Evolutionary conservation across 2,888 invertebrate genomes (phyloP).

Genomic region (Melinaea menophilus): DNA sequence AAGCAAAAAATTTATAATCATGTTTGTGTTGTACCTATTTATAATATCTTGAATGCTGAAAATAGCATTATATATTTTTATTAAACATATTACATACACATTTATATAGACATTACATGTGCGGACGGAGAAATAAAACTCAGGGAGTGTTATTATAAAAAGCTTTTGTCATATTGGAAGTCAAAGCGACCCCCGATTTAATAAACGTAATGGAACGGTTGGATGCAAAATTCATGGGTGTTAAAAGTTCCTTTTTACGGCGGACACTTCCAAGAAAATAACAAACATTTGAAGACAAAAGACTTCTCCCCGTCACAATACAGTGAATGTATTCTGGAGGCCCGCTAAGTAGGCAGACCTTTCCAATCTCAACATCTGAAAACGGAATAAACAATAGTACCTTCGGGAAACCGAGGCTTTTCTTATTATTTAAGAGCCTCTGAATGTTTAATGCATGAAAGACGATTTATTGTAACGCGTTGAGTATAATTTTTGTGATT

Average conservation of each 20-base stretch:
- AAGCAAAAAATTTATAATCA: too few relatives aligned
- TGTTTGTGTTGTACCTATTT: too few relatives aligned
- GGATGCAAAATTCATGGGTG: constrained; percentile 65
- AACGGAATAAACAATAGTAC: constrained; percentile 70
- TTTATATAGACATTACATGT: too few relatives aligned
- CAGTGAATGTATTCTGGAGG: constrained; percentile 58
- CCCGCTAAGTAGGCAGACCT: constrained; percentile 67
- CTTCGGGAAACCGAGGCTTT: constrained; percentile 56
- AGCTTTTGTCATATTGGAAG: constrained; percentile 9
- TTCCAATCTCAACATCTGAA: constrained; percentile 71
- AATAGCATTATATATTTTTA: too few relatives aligned
- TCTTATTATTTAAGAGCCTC: constrained; percentile 72
- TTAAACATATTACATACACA: too few relatives aligned
- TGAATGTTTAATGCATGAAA: constrained; percentile 71
- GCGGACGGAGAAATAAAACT: too few relatives aligned
- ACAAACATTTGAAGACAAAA: constrained; percentile 67
- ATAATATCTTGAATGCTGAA: too few relatives aligned
- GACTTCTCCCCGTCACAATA: constrained; percentile 55
- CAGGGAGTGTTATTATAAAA: background rate
- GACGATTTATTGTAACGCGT: constrained; percentile 63
- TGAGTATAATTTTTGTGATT: constrained; percentile 57
- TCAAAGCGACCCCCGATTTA: constrained; percentile 37
- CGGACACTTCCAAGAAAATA: constrained; percentile 66
- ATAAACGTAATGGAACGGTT: constrained; percentile 56
- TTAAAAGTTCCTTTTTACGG: constrained; percentile 65